A percentile compares a stretch with the other conserved stretches of the same genome.
phyloP scores from a whole-genome alignment of 2,888 invertebrate genomes.

The Sarcophaga carnaria region DNA sequence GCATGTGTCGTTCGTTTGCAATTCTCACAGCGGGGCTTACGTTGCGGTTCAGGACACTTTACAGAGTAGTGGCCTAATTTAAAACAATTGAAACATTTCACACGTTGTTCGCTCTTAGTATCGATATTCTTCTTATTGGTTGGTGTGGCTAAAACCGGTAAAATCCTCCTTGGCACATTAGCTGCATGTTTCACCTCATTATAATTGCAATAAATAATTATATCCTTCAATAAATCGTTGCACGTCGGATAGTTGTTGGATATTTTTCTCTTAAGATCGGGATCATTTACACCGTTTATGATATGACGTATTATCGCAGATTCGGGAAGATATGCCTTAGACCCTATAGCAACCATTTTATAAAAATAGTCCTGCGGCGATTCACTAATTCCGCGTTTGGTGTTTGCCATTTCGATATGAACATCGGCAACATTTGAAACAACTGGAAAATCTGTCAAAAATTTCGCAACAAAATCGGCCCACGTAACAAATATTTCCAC shows the following conservation, averaged over 20 bases:
- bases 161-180: not conserved
- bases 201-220: constrained; percentile 32
- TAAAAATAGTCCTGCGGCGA: constrained; percentile 21
- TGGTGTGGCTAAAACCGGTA: not conserved
- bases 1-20: no score
- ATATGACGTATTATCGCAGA: constrained; percentile 39
- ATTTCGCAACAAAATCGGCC: constrained; percentile 43
- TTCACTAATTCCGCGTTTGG: constrained; percentile 9
- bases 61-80: not conserved
- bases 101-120: not conserved
- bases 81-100: constrained; percentile 6
- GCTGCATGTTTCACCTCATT: constrained; percentile 55
- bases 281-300: no score
- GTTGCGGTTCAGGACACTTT: constrained; percentile 40
- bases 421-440: constrained; percentile 40
- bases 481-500: constrained; percentile 54
- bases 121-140: not conserved
- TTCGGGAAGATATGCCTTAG: constrained; percentile 52
- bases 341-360: constrained; percentile 52
- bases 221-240: constrained; percentile 6
- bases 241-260: no score
- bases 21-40: not conserved
- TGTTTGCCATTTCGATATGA: no score
- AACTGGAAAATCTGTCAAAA: constrained; percentile 60
- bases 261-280: no score